These are phyloP conservation scores for Esox lucius DNA, from an alignment of 2,797 vertebrate genomes.

Conservation along the genomic window DNA sequence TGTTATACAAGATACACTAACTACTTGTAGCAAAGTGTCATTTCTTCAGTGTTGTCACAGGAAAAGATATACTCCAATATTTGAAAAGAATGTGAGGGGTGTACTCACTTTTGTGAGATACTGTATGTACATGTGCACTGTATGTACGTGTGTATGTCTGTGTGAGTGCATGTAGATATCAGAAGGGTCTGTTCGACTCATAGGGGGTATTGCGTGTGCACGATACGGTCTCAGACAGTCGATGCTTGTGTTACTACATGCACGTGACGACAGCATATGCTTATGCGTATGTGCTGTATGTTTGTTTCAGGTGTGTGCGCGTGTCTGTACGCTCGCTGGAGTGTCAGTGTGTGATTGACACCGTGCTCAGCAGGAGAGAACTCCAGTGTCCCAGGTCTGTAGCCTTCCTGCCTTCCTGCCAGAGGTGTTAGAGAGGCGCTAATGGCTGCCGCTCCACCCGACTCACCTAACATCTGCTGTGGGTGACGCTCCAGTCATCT, in stretches of 20 bases:
- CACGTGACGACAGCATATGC: neutral
- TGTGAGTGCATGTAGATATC: neutral
- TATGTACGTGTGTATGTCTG: conserved; percentile 19
- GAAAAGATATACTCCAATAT: too few relatives aligned
- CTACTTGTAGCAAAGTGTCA: too few relatives aligned
- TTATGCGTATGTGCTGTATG: conserved; percentile 26
- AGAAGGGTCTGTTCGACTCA: neutral
- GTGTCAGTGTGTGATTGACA: conserved; percentile 40
- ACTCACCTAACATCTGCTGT: conserved; percentile 77
- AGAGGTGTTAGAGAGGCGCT: conserved; percentile 78
- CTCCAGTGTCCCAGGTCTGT: conserved; percentile 61
- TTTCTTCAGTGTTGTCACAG: too few relatives aligned
- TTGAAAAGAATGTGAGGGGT: too few relatives aligned
- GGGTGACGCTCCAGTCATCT: conserved; percentile 68
- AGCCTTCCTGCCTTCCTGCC: conserved; percentile 64
- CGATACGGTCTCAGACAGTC: neutral
- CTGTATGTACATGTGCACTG: too few relatives aligned
- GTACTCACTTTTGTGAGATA: too few relatives aligned
- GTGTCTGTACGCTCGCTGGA: conserved; percentile 3
- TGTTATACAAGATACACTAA: too few relatives aligned
- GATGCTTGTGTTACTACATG: neutral
- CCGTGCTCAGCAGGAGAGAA: conserved; percentile 45
- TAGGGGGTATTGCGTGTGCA: neutral
- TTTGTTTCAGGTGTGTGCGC: neutral
- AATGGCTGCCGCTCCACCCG: conserved; percentile 73